Base-by-base conservation (phyloP, 2,888 invertebrate species). In the Serrognathus titanus region DNA sequence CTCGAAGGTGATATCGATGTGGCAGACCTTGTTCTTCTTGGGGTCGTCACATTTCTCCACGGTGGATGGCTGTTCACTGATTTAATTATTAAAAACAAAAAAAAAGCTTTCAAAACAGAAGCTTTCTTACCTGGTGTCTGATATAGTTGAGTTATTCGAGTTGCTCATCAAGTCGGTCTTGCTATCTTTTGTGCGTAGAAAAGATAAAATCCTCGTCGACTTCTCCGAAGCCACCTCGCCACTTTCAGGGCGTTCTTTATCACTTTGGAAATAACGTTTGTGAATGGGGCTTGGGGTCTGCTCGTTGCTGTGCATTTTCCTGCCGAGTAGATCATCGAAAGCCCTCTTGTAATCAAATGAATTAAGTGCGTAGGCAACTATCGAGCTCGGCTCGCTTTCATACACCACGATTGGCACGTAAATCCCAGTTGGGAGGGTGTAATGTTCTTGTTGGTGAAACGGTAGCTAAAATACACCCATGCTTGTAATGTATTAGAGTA, bases 281-380 rank as follows among this genome's bases (percentile, higher is more conserved):
- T 73, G 72, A 7, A 79, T 63, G 0, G 83, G 83, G 71, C 83
- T 83, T 0, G 80, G 73, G 55, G 76, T 77, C 49, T 69, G 70
- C 38, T 82, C 81, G 0, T 68, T 59, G 24, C 58, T 63, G 9
- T 48, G 10, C 7, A 51, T 37, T 48, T 65, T 51, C 50, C 48
- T 56, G 31, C 37, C 37, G 8, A 36, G 35, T 3, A 75, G 58
- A 43, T 83, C 84, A 11, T 82, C 81, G n/a, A 87, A 71, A 1
- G 81, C 75, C 49, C 81, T 82, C 63, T 85, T 86, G 71, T 92
- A 92, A 51, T 90, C 89, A 10, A 76, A 75, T 0, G 88, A 88
- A 57, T 86, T 86, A 16, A 95, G 77, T 1, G 91, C 86, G 71
- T 91, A 92, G 0, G 94, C 91, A 58, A 95, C 90, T 51, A 94